Evolutionary conservation across 1,140 invertebrate genomes (phyloP).

Genomic region (Radopholus similis): DNA sequence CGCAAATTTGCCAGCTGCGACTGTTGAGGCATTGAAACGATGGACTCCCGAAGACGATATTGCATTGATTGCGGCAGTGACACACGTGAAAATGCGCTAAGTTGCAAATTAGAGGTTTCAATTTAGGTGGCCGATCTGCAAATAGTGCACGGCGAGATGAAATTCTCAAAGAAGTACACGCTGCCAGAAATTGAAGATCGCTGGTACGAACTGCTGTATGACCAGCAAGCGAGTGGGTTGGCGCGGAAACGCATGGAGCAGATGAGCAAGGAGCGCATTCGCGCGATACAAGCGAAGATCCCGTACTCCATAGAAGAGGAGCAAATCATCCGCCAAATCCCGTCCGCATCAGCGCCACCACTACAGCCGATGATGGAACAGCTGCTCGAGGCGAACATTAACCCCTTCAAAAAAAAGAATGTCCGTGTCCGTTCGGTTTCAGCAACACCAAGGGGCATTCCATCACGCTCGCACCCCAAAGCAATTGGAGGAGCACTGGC

Average conservation of each 20-base stretch:
- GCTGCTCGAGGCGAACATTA: slow-evolving; percentile 53
- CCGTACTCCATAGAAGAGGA: slow-evolving; percentile 85
- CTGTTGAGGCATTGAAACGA: slow-evolving; percentile 75
- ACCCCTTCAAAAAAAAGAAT: no score
- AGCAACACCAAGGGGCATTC: slow-evolving; percentile 69
- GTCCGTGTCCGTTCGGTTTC: no score
- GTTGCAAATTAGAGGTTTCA: not conserved
- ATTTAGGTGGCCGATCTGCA: slow-evolving; percentile 76
- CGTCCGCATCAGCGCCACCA: slow-evolving; percentile 63
- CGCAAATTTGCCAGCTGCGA: slow-evolving; percentile 21
- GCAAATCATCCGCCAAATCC: slow-evolving; percentile 74
- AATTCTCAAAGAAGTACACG: slow-evolving; percentile 92
- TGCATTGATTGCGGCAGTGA: slow-evolving; percentile 82
- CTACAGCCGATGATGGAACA: slow-evolving; percentile 12
- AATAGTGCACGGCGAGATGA: slow-evolving; percentile 81
- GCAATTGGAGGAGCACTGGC: slow-evolving; percentile 80
- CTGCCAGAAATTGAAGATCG: slow-evolving; percentile 86
- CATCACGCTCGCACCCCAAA: slow-evolving; percentile 81
- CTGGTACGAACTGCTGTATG: slow-evolving; percentile 91
- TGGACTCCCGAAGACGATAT: slow-evolving; percentile 97
- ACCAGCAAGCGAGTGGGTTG: slow-evolving; percentile 72
- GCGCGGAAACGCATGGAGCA: slow-evolving; percentile 86
- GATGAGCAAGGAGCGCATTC: slow-evolving; percentile 80
- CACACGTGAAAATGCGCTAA: slow-evolving; percentile 70
- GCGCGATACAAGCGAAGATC: slow-evolving; percentile 78